Base-by-base conservation (phyloP, 2,113 vertebrate species). In the Tenebrosternarchus preto region DNA sequence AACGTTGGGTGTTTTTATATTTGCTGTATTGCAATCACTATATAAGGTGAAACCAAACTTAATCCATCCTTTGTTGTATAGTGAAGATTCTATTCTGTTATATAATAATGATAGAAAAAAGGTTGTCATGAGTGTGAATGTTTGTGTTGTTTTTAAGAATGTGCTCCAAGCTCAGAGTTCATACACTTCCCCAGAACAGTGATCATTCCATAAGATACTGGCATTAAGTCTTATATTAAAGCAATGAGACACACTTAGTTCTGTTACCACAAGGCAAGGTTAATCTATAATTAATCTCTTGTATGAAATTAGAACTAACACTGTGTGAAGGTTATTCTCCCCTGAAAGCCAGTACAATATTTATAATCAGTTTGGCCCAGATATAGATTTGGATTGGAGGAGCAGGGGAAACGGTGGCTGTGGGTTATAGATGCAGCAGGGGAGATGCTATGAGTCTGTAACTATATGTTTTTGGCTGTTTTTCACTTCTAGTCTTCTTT, bases 251-350 rank as follows among this genome's bases (percentile, higher is more conserved):
- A n/a, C 20, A 56, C 55, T 84, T 63, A 5, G 31, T 29, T 16
- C 55, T 19, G 31, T 46, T 57, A 25, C 50, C 25, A 43, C 20
- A 56, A 50, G 66, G 66, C 71, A 36, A 46, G 24, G 4, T 43
- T 83, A 78, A 87, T 87, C 84, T 87, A 84, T 88, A 88, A 88
- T 87, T 84, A 80, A 86, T 78, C 76, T 84, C 64, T 82, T 73
- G 69, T 76, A 71, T 83, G 80, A 74, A 82, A 86, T 82, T 70
- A 76, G 80, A 82, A 59, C 80, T 64, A 73, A 80, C 39, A 43
- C 71, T 69, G 43, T 81, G 68, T 82, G 74, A 84, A 83, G 78
- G 82, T 84, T 77, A 73, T 60, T 16, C 59, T 85, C 77, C 56
- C 68, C 74, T 80, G 56, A 36, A 63, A 84, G 56, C 50, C 60